phyloP scores from a whole-genome alignment of 2,113 vertebrate genomes.

The Gobius niger region DNA sequence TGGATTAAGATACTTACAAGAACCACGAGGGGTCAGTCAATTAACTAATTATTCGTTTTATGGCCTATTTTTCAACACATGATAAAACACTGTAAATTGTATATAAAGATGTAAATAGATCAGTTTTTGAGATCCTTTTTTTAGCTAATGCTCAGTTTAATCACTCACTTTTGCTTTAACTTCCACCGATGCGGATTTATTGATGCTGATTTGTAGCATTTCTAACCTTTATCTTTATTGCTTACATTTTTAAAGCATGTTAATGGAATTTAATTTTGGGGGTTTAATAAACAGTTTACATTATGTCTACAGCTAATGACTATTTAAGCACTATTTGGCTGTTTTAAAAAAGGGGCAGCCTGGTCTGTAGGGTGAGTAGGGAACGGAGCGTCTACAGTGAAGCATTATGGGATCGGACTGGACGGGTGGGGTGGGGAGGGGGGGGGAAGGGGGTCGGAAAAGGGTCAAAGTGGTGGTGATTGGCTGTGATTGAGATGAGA shows the following conservation, averaged over 20 bases:
- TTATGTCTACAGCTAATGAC: background rate
- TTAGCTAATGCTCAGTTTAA: no score
- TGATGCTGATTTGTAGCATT: no score
- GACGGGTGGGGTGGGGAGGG: conserved; percentile 23
- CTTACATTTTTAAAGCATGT: background rate
- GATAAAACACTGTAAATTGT: no score
- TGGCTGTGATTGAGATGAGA: conserved; percentile 75
- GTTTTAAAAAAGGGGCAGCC: conserved; percentile 61
- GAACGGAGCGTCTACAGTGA: conserved; percentile 75
- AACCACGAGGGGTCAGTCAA: conserved; percentile 36
- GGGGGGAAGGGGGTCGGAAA: conserved; percentile 38
- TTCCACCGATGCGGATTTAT: no score
- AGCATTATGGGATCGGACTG: conserved; percentile 72
- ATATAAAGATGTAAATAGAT: no score
- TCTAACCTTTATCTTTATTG: background rate
- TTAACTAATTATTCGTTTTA: no score
- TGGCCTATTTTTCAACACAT: no score
- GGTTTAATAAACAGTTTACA: background rate
- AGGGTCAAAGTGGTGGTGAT: conserved; percentile 51
- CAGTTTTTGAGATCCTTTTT: no score
- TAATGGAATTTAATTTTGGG: background rate
- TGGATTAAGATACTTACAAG: no score
- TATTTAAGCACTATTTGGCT: background rate
- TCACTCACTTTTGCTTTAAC: no score
- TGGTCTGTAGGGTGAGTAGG: conserved; percentile 80